Base-by-base conservation (phyloP, 2,888 invertebrate genomes). In the Luperina nickerlii region DNA sequence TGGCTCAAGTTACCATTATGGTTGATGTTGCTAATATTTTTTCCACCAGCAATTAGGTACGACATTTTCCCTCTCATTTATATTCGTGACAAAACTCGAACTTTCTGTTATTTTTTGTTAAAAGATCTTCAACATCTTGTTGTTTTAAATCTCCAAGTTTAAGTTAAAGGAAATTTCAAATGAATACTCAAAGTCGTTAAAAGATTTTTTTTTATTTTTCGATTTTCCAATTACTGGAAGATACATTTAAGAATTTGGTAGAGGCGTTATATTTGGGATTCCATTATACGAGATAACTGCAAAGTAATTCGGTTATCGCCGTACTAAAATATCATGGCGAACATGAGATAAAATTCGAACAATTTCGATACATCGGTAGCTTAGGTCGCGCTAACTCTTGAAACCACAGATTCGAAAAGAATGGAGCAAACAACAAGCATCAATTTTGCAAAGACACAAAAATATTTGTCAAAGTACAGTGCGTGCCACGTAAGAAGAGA, bases 261-360 rank as follows among this genome's bases (percentile, higher is more conserved):
- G 38, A 6, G 38, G 38, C 38, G 38, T 38, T 38, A 38, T 62
- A 27, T 77, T 79, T 69, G 57, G 57, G 66, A 69, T 85, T 54
- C 48, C 74, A 86, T 78, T 72, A 20, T 38, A 68, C n/a, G 5
- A 24, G 9, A 68, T 76, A 66, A 45, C 65, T 77, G 71, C 42
- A 27, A 71, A 74, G 62, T 69, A 42, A 72, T 74, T 86, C 13
- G n/a, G 38, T 51, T 54, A 75, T 76, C 45, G 6, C 5, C 18
- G 51, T 48, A 73, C 63, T 77, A 69, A 79, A 83, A 83, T 75
- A 77, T 79, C 15, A 86, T 48, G 60, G 68, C n/a, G 60, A 74
- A 70, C 54, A 57, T 38, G 45, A 27, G 32, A 66, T 83, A 62
- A 72, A 82, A 74, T 65, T 27, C 13, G 9, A 60, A 32, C 20